These are phyloP conservation scores for Donacobius atricapilla DNA, from an alignment of 2,113 vertebrate genomes.

Conservation along the genomic window DNA sequence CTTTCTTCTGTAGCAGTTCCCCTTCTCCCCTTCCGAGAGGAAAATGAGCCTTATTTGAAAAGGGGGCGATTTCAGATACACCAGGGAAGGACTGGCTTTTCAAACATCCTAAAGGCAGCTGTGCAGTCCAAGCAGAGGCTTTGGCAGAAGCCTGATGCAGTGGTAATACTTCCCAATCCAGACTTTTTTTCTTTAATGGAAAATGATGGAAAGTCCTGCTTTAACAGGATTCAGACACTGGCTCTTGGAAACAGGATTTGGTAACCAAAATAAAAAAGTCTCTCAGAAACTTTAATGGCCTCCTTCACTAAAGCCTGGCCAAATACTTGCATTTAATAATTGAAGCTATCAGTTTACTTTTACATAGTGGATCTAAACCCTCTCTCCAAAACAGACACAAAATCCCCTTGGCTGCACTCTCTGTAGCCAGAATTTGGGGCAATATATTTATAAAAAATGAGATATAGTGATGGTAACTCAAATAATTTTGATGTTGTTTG, in stretches of 20 bases:
- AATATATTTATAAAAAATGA: background rate
- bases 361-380: background rate
- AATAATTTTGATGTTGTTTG: background rate
- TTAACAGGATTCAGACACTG: constrained; percentile 35
- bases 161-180: constrained; percentile 47
- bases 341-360: constrained; percentile 48
- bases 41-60: background rate
- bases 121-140: constrained; percentile 24
- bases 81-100: background rate
- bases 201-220: constrained; percentile 56
- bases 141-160: constrained; percentile 3
- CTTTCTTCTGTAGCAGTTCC: background rate
- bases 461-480: background rate
- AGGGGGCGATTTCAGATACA: background rate
- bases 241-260: constrained; percentile 46
- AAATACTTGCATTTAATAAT: constrained; percentile 43
- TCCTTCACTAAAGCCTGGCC: constrained; percentile 14
- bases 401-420: background rate
- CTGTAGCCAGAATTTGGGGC: background rate
- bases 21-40: background rate
- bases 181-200: constrained; percentile 34
- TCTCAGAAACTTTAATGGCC: constrained; percentile 16
- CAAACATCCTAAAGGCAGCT: background rate
- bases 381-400: background rate
- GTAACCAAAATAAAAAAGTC: constrained; percentile 66